Percentiles rank a stretch among this genome's conserved stretches.
Evolutionary conservation across 1,140 invertebrate genomes (phyloP).

Genomic region (Orussus abietinus): DNA sequence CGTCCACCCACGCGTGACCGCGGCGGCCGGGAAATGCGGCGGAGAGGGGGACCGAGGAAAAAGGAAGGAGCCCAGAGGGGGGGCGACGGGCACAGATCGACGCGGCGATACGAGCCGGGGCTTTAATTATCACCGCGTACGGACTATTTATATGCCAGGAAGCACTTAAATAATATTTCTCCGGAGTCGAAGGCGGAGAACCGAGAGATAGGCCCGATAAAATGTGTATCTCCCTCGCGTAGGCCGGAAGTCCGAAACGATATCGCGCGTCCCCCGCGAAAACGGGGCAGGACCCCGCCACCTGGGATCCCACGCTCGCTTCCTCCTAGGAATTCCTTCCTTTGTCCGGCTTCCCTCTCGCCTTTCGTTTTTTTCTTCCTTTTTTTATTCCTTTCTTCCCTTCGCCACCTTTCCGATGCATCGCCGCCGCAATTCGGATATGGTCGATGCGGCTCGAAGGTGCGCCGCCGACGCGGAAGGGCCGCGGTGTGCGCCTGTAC

Average conservation of each 20-base stretch:
- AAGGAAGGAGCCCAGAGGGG: too few relatives aligned
- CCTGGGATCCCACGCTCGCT: background rate
- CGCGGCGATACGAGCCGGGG: slow-evolving; percentile 16
- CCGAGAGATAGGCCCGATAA: slow-evolving; percentile 38
- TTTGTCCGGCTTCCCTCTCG: slow-evolving; percentile 5
- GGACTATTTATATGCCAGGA: slow-evolving; percentile 53
- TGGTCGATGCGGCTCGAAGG: too few relatives aligned
- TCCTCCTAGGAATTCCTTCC: background rate
- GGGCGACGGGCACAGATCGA: background rate
- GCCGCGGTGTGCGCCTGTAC: background rate
- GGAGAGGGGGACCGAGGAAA: background rate
- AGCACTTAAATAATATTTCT: slow-evolving; percentile 55
- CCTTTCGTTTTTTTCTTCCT: slow-evolving; percentile 4
- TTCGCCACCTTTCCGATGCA: background rate
- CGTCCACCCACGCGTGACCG: too few relatives aligned
- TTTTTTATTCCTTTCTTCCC: slow-evolving; percentile 5
- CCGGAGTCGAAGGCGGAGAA: slow-evolving; percentile 26
- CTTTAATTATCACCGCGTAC: slow-evolving; percentile 53
- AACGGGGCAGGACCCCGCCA: slow-evolving; percentile 1
- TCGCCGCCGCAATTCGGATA: too few relatives aligned
- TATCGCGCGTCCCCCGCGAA: slow-evolving; percentile 31
- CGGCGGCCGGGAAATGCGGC: background rate
- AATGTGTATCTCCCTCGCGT: slow-evolving; percentile 45
- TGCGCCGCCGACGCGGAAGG: too few relatives aligned
- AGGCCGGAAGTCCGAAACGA: slow-evolving; percentile 50